phyloP scores from a whole-genome alignment of 2,113 vertebrate genomes.

The Copsychus sechellarum region DNA sequence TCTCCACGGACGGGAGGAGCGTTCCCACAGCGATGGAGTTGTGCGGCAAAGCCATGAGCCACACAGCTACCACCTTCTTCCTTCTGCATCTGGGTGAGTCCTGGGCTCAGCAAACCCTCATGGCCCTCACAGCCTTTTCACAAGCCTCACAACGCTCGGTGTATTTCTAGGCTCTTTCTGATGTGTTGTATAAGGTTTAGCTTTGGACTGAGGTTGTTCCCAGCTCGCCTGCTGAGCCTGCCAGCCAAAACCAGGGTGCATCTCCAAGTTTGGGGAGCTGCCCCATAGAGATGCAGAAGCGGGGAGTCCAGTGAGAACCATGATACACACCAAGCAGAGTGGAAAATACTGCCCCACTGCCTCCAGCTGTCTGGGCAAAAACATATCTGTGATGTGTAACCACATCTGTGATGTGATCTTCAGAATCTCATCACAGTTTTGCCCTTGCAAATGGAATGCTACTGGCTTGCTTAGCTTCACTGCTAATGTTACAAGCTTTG shows the following conservation, averaged over 20 bases:
- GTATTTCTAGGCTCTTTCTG: not conserved
- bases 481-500: not conserved
- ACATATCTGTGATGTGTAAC: not conserved
- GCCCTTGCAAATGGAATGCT: not conserved
- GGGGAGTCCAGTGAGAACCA: not conserved
- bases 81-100: slow-evolving; percentile 58
- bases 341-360: not conserved
- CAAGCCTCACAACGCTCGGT: not conserved
- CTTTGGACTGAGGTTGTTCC: not conserved
- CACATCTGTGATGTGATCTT: not conserved
- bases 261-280: not conserved
- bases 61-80: fast-evolving
- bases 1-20: fast-evolving
- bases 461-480: not conserved
- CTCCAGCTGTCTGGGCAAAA: not conserved
- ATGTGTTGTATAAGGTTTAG: not conserved
- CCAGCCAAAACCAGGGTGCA: not conserved
- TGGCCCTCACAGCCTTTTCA: not conserved
- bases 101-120: not conserved
- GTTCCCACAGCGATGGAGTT: not conserved
- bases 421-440: not conserved
- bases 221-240: not conserved
- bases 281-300: not conserved
- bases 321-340: not conserved
- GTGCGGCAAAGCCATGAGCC: fast-evolving